Evolutionary conservation across 2,113 vertebrate species (phyloP).

Genomic region (Anguilla japonica): DNA sequence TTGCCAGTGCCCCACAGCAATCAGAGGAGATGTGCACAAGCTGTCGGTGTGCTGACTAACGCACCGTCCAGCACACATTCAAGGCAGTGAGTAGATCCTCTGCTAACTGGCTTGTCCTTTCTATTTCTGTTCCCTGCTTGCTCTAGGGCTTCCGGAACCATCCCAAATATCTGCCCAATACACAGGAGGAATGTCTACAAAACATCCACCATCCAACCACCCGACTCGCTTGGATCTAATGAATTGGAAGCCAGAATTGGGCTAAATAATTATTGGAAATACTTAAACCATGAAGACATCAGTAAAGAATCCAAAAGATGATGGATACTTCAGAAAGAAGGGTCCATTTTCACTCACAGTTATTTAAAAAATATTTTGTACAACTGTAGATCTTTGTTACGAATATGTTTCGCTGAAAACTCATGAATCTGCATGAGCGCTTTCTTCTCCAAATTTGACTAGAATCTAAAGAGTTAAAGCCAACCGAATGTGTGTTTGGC

Average conservation of each 20-base stretch:
- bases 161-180: background rate
- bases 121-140: background rate
- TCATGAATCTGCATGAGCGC: too few relatives aligned
- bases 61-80: conserved; percentile 52
- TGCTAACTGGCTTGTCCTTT: background rate
- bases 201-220: background rate
- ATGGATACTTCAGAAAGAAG: too few relatives aligned
- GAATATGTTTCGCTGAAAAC: too few relatives aligned
- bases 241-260: background rate
- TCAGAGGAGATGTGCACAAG: conserved; percentile 38
- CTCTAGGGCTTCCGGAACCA: background rate
- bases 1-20: background rate
- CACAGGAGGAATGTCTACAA: background rate
- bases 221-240: background rate
- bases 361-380: too few relatives aligned
- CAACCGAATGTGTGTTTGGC: too few relatives aligned
- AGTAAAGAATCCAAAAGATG: too few relatives aligned
- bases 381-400: too few relatives aligned
- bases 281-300: too few relatives aligned
- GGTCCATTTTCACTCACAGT: too few relatives aligned
- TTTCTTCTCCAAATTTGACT: too few relatives aligned
- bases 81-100: conserved; percentile 39
- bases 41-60: conserved; percentile 59
- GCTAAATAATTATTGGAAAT: too few relatives aligned
- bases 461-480: too few relatives aligned